phyloP scores from a whole-genome alignment of 2,113 vertebrate species.

The Channa maculata region DNA sequence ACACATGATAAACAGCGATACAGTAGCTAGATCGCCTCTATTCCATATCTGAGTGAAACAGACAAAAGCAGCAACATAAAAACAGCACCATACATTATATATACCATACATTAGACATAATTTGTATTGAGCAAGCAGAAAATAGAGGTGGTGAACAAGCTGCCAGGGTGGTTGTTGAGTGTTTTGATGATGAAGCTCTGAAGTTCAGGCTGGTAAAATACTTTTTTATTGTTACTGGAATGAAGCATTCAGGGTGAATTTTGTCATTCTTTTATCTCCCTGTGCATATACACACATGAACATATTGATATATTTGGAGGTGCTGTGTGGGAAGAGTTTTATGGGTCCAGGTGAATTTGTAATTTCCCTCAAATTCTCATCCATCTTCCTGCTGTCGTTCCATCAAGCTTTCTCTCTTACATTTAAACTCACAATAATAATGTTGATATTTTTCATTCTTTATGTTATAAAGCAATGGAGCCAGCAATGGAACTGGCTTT shows the following conservation, averaged over 20 bases:
- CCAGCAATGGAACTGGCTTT: not conserved
- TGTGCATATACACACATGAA: slow-evolving; percentile 1
- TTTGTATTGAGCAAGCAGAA: slow-evolving; percentile 23
- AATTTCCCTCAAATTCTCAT: not conserved
- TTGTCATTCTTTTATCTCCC: slow-evolving; percentile 34
- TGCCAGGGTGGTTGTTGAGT: slow-evolving; percentile 21
- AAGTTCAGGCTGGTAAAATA: slow-evolving; percentile 25
- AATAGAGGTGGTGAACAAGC: slow-evolving; percentile 12
- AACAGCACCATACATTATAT: slow-evolving; percentile 31
- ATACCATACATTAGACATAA: slow-evolving; percentile 48
- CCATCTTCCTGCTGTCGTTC: not conserved
- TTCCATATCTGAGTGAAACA: slow-evolving; percentile 2
- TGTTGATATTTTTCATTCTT: not conserved
- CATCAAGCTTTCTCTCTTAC: not conserved
- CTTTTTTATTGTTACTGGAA: not conserved
- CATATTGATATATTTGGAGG: slow-evolving; percentile 16
- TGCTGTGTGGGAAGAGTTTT: not conserved
- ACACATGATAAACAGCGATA: not conserved
- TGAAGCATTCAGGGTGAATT: not conserved
- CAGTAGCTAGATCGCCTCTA: not conserved
- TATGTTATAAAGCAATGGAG: not conserved
- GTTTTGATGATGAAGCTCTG: slow-evolving; percentile 47
- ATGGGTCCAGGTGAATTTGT: not conserved
- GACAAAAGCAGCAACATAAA: slow-evolving; percentile 10
- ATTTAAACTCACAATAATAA: not conserved